phyloP scores from a whole-genome alignment of 2,797 vertebrate species.

The Hydrocynus forskahlii region DNA sequence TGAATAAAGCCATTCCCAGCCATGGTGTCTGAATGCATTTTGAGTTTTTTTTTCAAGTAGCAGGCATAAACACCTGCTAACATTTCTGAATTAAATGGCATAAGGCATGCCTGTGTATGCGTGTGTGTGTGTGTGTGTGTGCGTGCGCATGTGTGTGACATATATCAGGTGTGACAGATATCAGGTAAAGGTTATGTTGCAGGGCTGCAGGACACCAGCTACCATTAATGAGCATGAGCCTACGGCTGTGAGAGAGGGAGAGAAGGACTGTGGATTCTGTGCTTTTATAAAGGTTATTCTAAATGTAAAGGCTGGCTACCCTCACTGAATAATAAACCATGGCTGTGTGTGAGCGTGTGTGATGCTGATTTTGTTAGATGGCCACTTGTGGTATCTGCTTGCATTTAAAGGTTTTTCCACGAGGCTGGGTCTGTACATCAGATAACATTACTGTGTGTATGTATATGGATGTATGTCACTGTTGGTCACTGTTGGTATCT shows the following conservation, averaged over 20 bases:
- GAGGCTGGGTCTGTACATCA: not conserved
- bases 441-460: not conserved
- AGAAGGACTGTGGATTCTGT: too few relatives aligned
- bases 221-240: slow-evolving; percentile 16
- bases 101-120: not conserved
- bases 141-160: too few relatives aligned
- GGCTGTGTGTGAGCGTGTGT: not conserved
- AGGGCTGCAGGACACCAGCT: slow-evolving; percentile 5
- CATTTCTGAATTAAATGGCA: too few relatives aligned
- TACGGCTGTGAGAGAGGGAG: not conserved
- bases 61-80: too few relatives aligned
- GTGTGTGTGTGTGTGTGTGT: too few relatives aligned
- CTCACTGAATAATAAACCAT: not conserved
- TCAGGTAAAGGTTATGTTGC: not conserved
- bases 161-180: too few relatives aligned
- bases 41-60: slow-evolving; percentile 15
- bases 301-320: not conserved
- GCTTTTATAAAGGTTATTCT: too few relatives aligned
- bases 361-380: too few relatives aligned
- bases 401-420: not conserved
- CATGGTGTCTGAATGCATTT: slow-evolving; percentile 32
- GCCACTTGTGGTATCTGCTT: not conserved
- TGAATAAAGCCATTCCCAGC: slow-evolving; percentile 12
- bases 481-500: slow-evolving; percentile 15
- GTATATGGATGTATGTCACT: not conserved